Evolutionary conservation across 2,888 invertebrate species (phyloP), one percentile per base, ranked within the genome.

Genomic region (Megastigmus dorsalis): DNA sequence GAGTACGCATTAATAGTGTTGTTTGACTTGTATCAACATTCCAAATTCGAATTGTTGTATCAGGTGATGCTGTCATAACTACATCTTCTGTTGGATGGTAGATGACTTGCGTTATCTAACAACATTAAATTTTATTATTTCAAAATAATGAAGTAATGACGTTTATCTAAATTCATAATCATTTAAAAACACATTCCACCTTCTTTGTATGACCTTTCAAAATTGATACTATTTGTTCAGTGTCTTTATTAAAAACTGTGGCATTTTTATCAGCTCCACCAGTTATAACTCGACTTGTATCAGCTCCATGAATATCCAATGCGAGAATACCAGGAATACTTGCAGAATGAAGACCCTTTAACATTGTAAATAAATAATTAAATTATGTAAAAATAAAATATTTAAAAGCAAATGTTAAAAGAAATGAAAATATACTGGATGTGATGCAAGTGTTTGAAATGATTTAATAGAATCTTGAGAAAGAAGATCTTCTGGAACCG

Each of bases 241-340:
- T 97, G 86, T 98, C 97, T 89, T 97, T 97, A 90, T 99, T 98
- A 89, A 99, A 99, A 38, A 99, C 96, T 0, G 98, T 97, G 0
- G 98, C 99, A 89, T 95, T 97, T 88, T 97, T 96, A 89, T 99
- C 99, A 88, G 97, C 97, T 79, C 99, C 99, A 67, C 99, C 99
- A 0, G 98, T 99, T 82, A 98, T 90, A 84, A 99, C 94, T 89
- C 95, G 96, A 86, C 96, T 96, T 74, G 97, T 95, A 89, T 98
- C 97, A 36, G 95, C 94, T 67, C 94, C 93, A 85, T 97, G 97
- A 82, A 99, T 95, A 89, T 99, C 99, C 84, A 99, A 90, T 1
- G 98, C 94, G 78, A 98, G 90, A 85, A 99, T 99, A 75, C 99
- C 99, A 13, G 99, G 98, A 71, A 96, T 93, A 86, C 97, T 97